Conservation (phyloP, 64 coral and sea anemone species). For the Montipora foliosa region DNA sequence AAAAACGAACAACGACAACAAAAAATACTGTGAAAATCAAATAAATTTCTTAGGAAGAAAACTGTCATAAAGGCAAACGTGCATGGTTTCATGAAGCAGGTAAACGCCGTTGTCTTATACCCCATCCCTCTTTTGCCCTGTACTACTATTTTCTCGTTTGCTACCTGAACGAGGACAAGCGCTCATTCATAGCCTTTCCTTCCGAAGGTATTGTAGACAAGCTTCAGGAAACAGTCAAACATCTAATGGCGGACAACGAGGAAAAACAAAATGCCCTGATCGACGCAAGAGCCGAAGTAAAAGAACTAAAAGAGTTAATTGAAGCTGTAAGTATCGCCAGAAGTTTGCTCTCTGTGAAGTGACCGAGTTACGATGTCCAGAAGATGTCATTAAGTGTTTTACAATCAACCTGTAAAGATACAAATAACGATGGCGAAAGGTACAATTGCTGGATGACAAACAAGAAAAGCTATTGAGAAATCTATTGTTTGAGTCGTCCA, state of each 20-base stretch:
- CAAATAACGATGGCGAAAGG: too few species aligned
- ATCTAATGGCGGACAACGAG: not conserved
- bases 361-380: not conserved
- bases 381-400: too few species aligned
- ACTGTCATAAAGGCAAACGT: too few species aligned
- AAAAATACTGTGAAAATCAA: too few species aligned
- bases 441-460: too few species aligned
- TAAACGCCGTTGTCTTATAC: too few species aligned
- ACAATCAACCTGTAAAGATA: too few species aligned
- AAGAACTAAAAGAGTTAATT: slow-evolving; percentile 13
- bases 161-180: not conserved
- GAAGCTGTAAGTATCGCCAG: slow-evolving; percentile 17
- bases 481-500: too few species aligned
- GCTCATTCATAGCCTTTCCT: not conserved
- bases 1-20: too few species aligned
- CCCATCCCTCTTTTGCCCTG: not conserved
- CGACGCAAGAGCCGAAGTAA: slow-evolving; percentile 8
- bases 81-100: too few species aligned
- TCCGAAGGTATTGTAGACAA: not conserved
- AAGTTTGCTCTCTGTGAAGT: not conserved
- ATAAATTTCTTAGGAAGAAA: too few species aligned
- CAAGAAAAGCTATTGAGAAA: too few species aligned
- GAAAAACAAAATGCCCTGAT: not conserved
- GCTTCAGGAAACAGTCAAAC: slow-evolving; percentile 8
- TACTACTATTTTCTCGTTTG: not conserved